Conservation (phyloP, 2,797 vertebrate species). For the Bradypus variegatus region DNA sequence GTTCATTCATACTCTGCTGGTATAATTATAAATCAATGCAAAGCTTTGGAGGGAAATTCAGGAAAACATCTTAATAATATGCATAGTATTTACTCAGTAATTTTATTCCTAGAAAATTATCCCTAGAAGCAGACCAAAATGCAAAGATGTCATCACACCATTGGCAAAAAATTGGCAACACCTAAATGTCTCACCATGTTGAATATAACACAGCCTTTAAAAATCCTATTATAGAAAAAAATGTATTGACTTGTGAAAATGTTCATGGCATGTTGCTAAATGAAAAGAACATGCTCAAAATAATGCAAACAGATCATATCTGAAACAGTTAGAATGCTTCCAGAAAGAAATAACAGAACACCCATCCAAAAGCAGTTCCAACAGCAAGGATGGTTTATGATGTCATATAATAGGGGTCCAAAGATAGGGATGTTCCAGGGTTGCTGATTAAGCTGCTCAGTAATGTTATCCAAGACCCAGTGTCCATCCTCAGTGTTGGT, state of each 20-base stretch:
- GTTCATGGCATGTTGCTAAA: neutral
- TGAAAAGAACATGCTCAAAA: neutral
- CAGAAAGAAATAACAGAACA: neutral
- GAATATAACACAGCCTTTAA: neutral
- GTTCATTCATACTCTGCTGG: neutral
- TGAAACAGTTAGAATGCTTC: neutral
- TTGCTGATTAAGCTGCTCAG: neutral
- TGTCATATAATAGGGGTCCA: neutral
- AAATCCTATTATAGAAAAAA: neutral
- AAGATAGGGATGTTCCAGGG: neutral
- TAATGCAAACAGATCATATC: neutral
- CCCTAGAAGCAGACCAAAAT: neutral
- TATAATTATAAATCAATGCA: neutral
- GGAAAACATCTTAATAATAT: neutral
- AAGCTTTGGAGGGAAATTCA: neutral
- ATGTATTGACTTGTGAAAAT: neutral
- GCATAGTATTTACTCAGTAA: neutral
- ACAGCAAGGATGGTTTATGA: neutral
- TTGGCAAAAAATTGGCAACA: neutral
- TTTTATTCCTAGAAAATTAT: neutral
- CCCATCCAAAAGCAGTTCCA: neutral
- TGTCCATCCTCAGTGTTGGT: neutral
- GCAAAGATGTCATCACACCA: neutral
- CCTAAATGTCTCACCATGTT: neutral
- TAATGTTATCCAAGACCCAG: neutral